Evolutionary conservation across 2,888 invertebrate species (phyloP).

Genomic region (Podotricha telesiphe): DNA sequence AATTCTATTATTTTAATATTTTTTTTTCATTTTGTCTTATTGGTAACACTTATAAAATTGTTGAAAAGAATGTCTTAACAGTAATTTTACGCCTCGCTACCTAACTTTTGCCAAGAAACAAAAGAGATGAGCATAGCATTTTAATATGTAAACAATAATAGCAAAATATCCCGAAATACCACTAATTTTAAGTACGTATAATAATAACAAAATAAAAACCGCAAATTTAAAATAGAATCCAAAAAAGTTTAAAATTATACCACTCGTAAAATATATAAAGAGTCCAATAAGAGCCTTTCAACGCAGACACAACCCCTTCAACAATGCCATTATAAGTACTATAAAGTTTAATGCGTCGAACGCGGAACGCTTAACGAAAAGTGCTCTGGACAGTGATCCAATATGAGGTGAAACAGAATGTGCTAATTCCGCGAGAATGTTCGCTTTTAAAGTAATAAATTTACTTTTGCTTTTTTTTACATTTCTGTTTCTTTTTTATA

Average conservation of each 20-base stretch:
- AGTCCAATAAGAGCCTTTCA: slow-evolving; percentile 23
- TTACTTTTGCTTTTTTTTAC: neutral
- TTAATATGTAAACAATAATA: too few relatives aligned
- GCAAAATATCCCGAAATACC: too few relatives aligned
- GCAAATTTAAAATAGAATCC: neutral
- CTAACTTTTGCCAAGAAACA: too few relatives aligned
- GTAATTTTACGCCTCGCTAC: too few relatives aligned
- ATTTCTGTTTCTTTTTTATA: neutral
- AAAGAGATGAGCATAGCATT: too few relatives aligned
- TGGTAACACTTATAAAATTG: too few relatives aligned
- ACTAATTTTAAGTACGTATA: too few relatives aligned
- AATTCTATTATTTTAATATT: too few relatives aligned
- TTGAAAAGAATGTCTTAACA: too few relatives aligned
- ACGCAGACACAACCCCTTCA: slow-evolving; percentile 33
- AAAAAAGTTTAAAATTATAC: slow-evolving; percentile 15
- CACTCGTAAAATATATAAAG: slow-evolving; percentile 1
- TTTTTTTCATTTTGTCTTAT: too few relatives aligned
- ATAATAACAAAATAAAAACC: neutral
- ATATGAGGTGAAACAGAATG: slow-evolving; percentile 16
- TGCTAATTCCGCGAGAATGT: neutral
- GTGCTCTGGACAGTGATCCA: slow-evolving; percentile 29
- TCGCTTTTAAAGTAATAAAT: slow-evolving; percentile 3
- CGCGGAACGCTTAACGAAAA: slow-evolving; percentile 24
- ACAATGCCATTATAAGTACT: slow-evolving; percentile 31
- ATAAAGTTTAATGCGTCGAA: slow-evolving; percentile 32